Conservation (phyloP, 2,797 vertebrate genomes). For the Enteromius fasciolatus region DNA sequence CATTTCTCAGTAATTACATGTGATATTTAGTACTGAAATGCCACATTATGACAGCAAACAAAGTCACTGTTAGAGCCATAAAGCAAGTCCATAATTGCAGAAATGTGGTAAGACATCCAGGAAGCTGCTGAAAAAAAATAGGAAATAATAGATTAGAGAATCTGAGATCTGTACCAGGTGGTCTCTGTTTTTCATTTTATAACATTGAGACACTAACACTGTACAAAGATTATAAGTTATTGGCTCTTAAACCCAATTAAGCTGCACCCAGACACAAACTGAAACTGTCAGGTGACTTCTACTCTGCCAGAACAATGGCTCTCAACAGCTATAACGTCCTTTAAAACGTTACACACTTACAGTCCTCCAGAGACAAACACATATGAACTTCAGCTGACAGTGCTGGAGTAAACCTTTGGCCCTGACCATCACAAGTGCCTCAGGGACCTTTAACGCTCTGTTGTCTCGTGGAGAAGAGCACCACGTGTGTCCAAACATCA, state of each 20-base stretch:
- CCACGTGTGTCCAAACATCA: conserved; percentile 59
- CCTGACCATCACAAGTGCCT: conserved; percentile 6
- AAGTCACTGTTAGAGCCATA: neutral
- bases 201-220: neutral
- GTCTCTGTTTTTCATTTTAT: neutral
- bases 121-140: neutral
- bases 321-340: neutral
- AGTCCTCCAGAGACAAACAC: conserved; percentile 21
- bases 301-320: neutral
- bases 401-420: conserved; percentile 13
- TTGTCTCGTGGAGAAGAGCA: conserved; percentile 12
- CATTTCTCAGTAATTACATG: neutral
- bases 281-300: neutral
- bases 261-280: neutral
- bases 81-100: neutral
- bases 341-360: neutral
- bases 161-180: neutral
- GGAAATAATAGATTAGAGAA: neutral
- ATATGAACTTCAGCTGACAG: neutral
- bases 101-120: neutral
- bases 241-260: neutral
- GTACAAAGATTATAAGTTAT: neutral
- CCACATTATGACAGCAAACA: neutral
- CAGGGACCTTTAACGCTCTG: conserved; percentile 11
- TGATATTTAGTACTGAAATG: neutral